Evolutionary conservation across 92 coral and sea anemone species (phyloP).

Genomic region (Galaxea fascicularis): DNA sequence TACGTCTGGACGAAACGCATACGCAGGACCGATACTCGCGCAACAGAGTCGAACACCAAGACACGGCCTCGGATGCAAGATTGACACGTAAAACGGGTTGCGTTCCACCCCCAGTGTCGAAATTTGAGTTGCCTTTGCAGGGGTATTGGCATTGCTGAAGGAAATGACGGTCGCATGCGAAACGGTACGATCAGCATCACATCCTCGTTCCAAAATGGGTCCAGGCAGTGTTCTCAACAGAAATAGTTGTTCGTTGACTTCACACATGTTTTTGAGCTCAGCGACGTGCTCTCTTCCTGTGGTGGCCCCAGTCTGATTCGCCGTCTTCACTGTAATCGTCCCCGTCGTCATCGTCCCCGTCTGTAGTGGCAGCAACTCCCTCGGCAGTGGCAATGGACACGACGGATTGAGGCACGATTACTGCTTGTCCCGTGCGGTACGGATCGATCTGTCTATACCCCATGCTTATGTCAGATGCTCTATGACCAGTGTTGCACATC

Average conservation of each 20-base stretch:
- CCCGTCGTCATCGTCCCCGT: not conserved
- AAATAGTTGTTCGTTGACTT: not conserved
- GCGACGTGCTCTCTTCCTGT: not conserved
- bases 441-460: not conserved
- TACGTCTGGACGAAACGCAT: not conserved
- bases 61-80: not conserved
- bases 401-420: constrained; percentile 2
- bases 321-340: constrained; percentile 8
- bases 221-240: not conserved
- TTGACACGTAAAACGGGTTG: constrained; percentile 12
- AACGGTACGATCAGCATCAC: no score
- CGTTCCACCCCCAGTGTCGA: not conserved
- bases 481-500: constrained; percentile 8
- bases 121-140: not conserved
- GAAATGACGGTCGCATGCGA: not conserved
- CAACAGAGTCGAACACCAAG: not conserved
- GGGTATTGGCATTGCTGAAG: not conserved
- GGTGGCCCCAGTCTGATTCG: not conserved
- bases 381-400: not conserved
- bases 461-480: constrained; percentile 8
- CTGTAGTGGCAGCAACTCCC: not conserved
- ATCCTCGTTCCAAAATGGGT: not conserved
- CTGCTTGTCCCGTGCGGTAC: constrained; percentile 11
- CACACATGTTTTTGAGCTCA: not conserved
- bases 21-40: not conserved